phyloP scores from a whole-genome alignment of 2,113 vertebrate species.

The Oceanodroma tethys region DNA sequence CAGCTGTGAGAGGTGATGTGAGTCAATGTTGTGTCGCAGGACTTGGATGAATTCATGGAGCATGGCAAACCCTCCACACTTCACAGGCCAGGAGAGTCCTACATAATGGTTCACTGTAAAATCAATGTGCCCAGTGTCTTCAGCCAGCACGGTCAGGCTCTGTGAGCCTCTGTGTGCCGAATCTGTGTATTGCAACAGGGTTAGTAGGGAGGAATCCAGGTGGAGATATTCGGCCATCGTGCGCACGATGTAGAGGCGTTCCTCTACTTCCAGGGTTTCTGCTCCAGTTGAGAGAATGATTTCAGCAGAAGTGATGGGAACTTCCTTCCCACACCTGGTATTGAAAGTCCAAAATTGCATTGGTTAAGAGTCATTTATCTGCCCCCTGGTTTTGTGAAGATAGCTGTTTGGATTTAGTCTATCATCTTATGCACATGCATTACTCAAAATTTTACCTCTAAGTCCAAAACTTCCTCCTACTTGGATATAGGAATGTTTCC shows the following conservation, averaged over 20 bases:
- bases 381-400: not conserved
- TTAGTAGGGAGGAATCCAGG: not conserved
- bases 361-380: not conserved
- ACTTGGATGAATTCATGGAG: not conserved
- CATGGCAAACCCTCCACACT: not conserved
- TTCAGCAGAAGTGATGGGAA: slow-evolving; percentile 6
- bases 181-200: not conserved
- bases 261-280: not conserved
- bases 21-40: not conserved
- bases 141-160: not conserved
- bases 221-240: slow-evolving; percentile 4
- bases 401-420: not conserved
- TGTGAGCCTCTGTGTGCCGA: not conserved
- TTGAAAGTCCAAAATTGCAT: not conserved
- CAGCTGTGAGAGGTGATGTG: slow-evolving; percentile 6
- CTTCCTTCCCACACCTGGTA: slow-evolving; percentile 15
- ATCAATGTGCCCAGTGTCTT: not conserved
- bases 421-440: not conserved
- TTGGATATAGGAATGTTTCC: not conserved
- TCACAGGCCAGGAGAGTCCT: slow-evolving; percentile 42
- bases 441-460: not conserved
- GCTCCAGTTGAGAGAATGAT: slow-evolving; percentile 6
- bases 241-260: not conserved
- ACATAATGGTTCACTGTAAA: fast-evolving
- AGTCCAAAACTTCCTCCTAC: not conserved